These are phyloP conservation scores for Myotis pilosus DNA, from an alignment of 2,797 vertebrate species.

Conservation along the genomic window DNA sequence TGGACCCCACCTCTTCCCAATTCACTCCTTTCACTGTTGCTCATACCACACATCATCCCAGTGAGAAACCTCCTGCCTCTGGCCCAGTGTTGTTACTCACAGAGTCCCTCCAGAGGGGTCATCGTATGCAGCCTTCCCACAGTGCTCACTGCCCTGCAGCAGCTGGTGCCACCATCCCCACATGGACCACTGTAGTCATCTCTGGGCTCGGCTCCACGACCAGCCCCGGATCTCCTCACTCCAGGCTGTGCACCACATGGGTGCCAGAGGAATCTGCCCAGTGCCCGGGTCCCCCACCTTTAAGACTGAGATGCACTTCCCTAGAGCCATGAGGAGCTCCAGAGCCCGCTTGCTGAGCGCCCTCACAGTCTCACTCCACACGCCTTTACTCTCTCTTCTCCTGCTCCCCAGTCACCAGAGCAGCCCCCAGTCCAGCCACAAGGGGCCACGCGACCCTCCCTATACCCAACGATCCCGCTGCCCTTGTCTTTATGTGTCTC, in stretches of 20 bases:
- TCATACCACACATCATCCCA: not conserved
- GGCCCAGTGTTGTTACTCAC: not conserved
- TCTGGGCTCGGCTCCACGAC: not conserved
- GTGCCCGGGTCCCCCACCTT: not conserved
- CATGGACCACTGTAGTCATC: too few relatives aligned
- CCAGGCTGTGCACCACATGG: not conserved
- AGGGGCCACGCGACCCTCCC: not conserved
- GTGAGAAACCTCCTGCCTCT: too few relatives aligned
- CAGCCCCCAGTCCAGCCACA: not conserved
- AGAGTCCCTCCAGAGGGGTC: not conserved
- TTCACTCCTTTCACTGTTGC: not conserved
- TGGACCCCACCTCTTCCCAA: too few relatives aligned
- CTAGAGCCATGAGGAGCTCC: not conserved
- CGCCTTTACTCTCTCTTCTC: not conserved
- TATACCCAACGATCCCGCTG: fast-evolving
- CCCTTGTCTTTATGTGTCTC: not conserved
- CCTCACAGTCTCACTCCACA: too few relatives aligned
- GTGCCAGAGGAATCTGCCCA: not conserved
- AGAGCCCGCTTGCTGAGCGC: too few relatives aligned
- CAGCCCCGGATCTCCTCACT: not conserved
- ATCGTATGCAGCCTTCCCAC: too few relatives aligned
- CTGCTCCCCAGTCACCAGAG: not conserved
- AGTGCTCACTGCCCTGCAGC: not conserved
- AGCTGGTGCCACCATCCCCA: not conserved
- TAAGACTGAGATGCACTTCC: not conserved